Evolutionary conservation across 1,140 invertebrate genomes (phyloP).

Genomic region (Neodiprion lecontei): DNA sequence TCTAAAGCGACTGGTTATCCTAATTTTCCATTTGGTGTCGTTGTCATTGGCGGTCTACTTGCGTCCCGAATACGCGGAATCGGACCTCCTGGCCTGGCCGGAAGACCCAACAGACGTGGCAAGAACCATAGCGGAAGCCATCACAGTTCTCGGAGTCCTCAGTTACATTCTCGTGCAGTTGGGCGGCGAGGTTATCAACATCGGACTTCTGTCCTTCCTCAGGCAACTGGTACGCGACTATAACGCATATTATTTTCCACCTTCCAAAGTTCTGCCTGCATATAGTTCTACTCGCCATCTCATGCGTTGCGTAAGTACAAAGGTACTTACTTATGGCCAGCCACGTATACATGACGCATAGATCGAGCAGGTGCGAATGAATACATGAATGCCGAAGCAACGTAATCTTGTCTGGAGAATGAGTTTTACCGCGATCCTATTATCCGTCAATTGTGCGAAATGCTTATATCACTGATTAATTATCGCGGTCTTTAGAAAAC

Average conservation of each 20-base stretch:
- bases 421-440: too few relatives aligned
- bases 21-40: conserved; percentile 85
- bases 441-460: too few relatives aligned
- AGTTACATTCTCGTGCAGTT: conserved; percentile 92
- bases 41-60: conserved; percentile 91
- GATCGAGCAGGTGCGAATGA: too few relatives aligned
- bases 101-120: conserved; percentile 62
- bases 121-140: conserved; percentile 71
- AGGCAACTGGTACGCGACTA: conserved; percentile 83
- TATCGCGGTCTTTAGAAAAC: too few relatives aligned
- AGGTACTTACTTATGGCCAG: too few relatives aligned
- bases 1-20: conserved; percentile 85
- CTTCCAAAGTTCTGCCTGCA: background rate
- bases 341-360: too few relatives aligned
- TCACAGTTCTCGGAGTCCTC: conserved; percentile 84
- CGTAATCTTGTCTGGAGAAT: too few relatives aligned
- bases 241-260: conserved; percentile 10
- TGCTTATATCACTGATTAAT: too few relatives aligned
- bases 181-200: conserved; percentile 92
- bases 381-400: too few relatives aligned
- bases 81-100: conserved; percentile 63
- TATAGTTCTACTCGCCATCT: too few relatives aligned
- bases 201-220: conserved; percentile 88
- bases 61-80: conserved; percentile 70
- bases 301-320: too few relatives aligned